phyloP scores from a whole-genome alignment of 2,888 invertebrate species.

The Agriopis aurantiaria region DNA sequence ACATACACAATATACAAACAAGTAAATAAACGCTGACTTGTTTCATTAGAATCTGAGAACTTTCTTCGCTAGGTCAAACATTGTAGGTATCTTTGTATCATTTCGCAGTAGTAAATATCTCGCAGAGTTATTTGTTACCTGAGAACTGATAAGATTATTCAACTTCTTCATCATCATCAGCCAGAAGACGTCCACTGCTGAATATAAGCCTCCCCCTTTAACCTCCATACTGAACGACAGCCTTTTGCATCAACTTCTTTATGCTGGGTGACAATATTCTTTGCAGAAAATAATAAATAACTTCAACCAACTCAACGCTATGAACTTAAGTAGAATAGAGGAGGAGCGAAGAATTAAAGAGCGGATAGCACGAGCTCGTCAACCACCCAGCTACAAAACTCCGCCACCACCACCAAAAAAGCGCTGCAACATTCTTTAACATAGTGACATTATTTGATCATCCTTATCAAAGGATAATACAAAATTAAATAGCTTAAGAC shows the following conservation, averaged over 20 bases:
- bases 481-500: too few species aligned
- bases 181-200: too few species aligned
- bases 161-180: background rate
- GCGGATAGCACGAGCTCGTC: background rate
- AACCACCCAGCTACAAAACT: background rate
- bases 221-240: too few species aligned
- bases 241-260: background rate
- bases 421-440: conserved; percentile 5
- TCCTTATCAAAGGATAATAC: background rate
- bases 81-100: too few species aligned
- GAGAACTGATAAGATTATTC: background rate
- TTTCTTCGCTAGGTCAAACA: too few species aligned
- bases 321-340: conserved; percentile 2
- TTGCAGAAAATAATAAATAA: background rate
- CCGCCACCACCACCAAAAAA: conserved; percentile 1
- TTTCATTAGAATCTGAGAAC: too few species aligned
- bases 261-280: background rate
- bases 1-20: too few species aligned
- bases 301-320: conserved; percentile 3
- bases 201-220: too few species aligned
- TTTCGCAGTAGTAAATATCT: too few species aligned
- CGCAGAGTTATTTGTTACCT: background rate
- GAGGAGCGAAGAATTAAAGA: background rate
- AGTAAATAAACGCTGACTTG: too few species aligned
- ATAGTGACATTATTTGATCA: background rate